Conservation (phyloP, 1,140 invertebrate species). For the Pinna nobilis region DNA sequence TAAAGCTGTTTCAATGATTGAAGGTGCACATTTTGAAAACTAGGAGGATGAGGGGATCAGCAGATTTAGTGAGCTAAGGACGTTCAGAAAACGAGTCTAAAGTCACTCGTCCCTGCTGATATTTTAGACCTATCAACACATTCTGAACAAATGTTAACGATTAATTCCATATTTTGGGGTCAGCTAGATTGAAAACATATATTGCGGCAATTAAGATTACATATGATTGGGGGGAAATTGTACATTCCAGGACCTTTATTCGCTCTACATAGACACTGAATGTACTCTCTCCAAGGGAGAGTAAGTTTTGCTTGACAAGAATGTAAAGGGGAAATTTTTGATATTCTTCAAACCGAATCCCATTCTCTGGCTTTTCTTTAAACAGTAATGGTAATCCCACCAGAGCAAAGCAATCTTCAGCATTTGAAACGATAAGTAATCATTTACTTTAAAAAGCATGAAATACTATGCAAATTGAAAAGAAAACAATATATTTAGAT, state of each 20-base stretch:
- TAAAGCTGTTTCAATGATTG: too few relatives aligned
- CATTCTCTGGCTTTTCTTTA: neutral
- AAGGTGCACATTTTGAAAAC: too few relatives aligned
- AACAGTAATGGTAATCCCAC: neutral
- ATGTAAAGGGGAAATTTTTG: neutral
- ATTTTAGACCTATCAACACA: neutral
- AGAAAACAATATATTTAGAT: too few relatives aligned
- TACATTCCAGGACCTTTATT: neutral
- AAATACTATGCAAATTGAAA: too few relatives aligned
- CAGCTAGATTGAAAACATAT: constrained; percentile 1
- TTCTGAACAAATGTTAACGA: neutral
- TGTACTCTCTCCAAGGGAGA: neutral
- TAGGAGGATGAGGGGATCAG: too few relatives aligned
- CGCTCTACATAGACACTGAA: neutral
- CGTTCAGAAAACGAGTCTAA: neutral
- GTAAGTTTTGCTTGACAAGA: neutral
- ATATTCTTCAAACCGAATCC: neutral
- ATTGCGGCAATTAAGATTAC: neutral
- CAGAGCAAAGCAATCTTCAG: neutral
- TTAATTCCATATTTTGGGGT: neutral
- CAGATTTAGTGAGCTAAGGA: neutral
- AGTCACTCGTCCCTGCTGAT: neutral
- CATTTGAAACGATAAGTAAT: neutral
- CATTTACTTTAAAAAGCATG: neutral
- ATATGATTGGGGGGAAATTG: neutral